A percentile compares a stretch with the other conserved stretches of the same genome.
phyloP scores from a whole-genome alignment of 1,140 invertebrate genomes.

The Sitobion miscanthi region DNA sequence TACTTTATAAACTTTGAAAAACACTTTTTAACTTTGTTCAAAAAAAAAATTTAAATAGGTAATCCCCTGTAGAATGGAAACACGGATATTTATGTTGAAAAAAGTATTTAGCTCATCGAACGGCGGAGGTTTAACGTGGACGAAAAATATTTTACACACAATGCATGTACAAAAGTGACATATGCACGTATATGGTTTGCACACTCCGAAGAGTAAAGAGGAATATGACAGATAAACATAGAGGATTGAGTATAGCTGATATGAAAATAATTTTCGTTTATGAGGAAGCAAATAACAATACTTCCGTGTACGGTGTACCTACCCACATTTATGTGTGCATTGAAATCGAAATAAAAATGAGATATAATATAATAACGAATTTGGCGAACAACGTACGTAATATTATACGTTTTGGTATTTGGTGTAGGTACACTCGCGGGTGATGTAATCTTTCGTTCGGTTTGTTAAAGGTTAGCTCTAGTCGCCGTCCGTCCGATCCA shows the following conservation, averaged over 20 bases:
- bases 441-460: not conserved
- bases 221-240: not conserved
- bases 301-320: not conserved
- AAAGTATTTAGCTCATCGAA: not conserved
- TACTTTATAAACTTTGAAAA: too few species aligned
- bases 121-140: not conserved
- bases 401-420: not conserved
- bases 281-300: not conserved
- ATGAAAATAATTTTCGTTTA: slow-evolving; percentile 24
- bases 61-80: not conserved
- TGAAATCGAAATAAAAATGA: not conserved
- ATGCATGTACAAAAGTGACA: not conserved
- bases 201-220: not conserved
- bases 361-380: not conserved
- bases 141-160: not conserved
- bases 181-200: not conserved
- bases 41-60: not conserved
- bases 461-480: not conserved
- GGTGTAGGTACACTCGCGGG: not conserved
- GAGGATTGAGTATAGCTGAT: not conserved
- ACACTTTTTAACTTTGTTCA: not conserved
- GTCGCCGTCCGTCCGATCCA: not conserved
- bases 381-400: not conserved
- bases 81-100: not conserved
- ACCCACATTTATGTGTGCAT: not conserved